A percentile compares a stretch with the other conserved stretches of the same genome.
Evolutionary conservation across 2,888 invertebrate genomes (phyloP).

Genomic region (Lamellibrachia columna): DNA sequence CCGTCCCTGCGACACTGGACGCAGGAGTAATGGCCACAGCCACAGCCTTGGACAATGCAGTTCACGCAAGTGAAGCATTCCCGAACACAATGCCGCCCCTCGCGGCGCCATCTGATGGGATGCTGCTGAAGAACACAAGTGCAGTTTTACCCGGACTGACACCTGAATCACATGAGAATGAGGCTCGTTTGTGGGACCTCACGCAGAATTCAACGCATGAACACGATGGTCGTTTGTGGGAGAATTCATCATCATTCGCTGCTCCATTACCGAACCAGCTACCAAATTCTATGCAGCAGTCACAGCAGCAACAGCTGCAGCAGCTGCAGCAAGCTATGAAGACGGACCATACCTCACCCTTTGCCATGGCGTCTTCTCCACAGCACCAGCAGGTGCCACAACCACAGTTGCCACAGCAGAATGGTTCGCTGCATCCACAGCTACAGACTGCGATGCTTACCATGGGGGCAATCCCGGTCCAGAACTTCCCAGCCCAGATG

Average conservation of each 20-base stretch:
- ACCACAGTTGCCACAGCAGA: slow-evolving; percentile 24
- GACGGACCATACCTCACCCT: not conserved
- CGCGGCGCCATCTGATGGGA: not conserved
- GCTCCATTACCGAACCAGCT: not conserved
- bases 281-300: not conserved
- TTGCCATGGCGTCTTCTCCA: not conserved
- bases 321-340: slow-evolving; percentile 31
- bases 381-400: slow-evolving; percentile 19
- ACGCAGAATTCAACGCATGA: not conserved
- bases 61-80: not conserved
- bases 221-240: not conserved
- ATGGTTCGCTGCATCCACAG: not conserved
- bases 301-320: slow-evolving; percentile 32
- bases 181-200: not conserved
- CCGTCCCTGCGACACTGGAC: slow-evolving; percentile 22
- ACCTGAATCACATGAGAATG: not conserved
- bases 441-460: not conserved
- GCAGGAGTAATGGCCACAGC: slow-evolving; percentile 30
- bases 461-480: not conserved
- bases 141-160: not conserved
- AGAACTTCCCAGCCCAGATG: slow-evolving; percentile 27
- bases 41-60: not conserved
- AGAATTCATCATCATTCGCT: not conserved
- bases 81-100: not conserved
- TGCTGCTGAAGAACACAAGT: slow-evolving; percentile 17